Evolutionary conservation across 2,888 invertebrate species (phyloP).

Genomic region (Liopterus haemorrhoidalis): DNA sequence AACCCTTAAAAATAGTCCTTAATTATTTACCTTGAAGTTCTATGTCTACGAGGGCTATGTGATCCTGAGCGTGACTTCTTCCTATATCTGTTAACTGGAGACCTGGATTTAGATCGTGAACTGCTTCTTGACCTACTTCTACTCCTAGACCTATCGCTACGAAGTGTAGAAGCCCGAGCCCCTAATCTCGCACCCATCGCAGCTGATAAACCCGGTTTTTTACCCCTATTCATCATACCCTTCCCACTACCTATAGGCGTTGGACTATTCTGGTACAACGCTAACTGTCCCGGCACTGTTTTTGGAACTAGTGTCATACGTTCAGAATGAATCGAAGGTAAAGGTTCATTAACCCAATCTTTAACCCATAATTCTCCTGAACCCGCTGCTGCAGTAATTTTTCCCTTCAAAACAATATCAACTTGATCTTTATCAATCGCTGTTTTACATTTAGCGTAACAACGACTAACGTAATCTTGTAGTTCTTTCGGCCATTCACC

Average conservation of each 20-base stretch:
- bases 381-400: slow-evolving; percentile 85
- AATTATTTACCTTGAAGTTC: slow-evolving; percentile 40
- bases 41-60: slow-evolving; percentile 38
- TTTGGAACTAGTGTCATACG: slow-evolving; percentile 61
- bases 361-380: slow-evolving; percentile 82
- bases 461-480: slow-evolving; percentile 83
- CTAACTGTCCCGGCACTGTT: slow-evolving; percentile 53
- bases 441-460: slow-evolving; percentile 85
- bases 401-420: slow-evolving; percentile 88
- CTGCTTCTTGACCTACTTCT: slow-evolving; percentile 36
- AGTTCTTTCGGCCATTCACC: slow-evolving; percentile 74
- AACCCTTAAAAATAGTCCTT: slow-evolving; percentile 10
- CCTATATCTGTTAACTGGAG: slow-evolving; percentile 40
- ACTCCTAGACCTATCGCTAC: slow-evolving; percentile 40
- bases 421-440: slow-evolving; percentile 89
- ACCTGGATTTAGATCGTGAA: slow-evolving; percentile 40
- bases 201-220: slow-evolving; percentile 47
- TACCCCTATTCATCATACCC: slow-evolving; percentile 36
- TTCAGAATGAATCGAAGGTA: slow-evolving; percentile 82
- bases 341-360: slow-evolving; percentile 91
- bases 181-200: slow-evolving; percentile 56
- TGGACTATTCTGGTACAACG: slow-evolving; percentile 54
- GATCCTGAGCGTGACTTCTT: slow-evolving; percentile 32
- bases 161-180: slow-evolving; percentile 46
- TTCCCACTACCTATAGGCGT: too few relatives aligned